phyloP scores from a whole-genome alignment of 1,140 invertebrate species.

The Microplitis demolitor region DNA sequence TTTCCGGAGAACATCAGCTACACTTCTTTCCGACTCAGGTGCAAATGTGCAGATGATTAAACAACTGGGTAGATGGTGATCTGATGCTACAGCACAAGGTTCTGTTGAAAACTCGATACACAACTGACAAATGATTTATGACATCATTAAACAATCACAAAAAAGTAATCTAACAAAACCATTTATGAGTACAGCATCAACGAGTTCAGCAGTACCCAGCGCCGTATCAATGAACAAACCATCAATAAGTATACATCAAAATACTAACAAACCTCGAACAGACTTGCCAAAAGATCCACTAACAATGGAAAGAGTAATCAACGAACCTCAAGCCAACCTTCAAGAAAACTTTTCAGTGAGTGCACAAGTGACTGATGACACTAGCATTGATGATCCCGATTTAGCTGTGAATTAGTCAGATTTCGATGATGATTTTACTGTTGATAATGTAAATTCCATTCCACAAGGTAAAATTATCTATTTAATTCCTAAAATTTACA shows the following conservation, averaged over 20 bases:
- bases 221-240: not conserved
- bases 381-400: not conserved
- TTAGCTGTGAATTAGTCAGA: not conserved
- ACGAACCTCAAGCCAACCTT: not conserved
- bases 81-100: not conserved
- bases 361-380: not conserved
- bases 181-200: not conserved
- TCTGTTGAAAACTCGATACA: not conserved
- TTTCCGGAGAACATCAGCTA: slow-evolving; percentile 6
- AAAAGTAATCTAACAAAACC: not conserved
- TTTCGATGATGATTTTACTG: not conserved
- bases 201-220: not conserved
- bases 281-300: not conserved
- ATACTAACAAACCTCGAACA: not conserved
- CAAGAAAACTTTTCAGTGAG: not conserved
- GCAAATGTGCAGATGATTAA: slow-evolving; percentile 10
- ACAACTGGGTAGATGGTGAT: not conserved
- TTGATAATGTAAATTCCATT: not conserved
- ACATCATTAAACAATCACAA: not conserved
- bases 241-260: not conserved
- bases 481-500: not conserved
- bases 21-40: slow-evolving; percentile 4
- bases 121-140: not conserved
- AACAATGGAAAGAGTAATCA: no score
- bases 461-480: not conserved